Evolutionary conservation across 2,888 invertebrate species (phyloP).

Genomic region (Willowsia nigromaculata): DNA sequence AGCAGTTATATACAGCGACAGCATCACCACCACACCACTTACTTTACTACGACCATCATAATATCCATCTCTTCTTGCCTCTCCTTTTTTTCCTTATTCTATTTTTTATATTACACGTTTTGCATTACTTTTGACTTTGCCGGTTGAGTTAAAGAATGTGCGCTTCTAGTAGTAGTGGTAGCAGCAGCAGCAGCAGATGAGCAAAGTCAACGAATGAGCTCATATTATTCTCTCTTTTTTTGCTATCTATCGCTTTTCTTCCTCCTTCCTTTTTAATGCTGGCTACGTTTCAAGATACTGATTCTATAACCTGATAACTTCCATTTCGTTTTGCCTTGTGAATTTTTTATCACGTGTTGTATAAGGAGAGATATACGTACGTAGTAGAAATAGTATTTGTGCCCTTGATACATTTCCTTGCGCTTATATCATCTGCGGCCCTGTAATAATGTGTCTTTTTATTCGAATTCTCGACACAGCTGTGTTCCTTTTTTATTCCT

Average conservation of each 20-base stretch:
- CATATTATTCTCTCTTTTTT: slow-evolving; percentile 11
- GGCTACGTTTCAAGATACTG: slow-evolving; percentile 63
- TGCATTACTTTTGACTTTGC: slow-evolving; percentile 3
- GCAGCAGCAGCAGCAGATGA: neutral
- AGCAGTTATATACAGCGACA: neutral
- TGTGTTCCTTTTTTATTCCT: slow-evolving; percentile 26
- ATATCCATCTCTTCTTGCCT: neutral
- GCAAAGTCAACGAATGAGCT: neutral
- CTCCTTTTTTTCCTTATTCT: slow-evolving; percentile 17
- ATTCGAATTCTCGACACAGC: slow-evolving; percentile 29
- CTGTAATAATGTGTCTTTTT: slow-evolving; percentile 12
- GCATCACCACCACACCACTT: neutral
- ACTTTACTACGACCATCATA: slow-evolving; percentile 13
- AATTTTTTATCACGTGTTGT: slow-evolving; percentile 60
- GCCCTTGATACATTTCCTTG: slow-evolving; percentile 57
- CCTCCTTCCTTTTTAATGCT: slow-evolving; percentile 54
- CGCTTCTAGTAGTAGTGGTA: neutral
- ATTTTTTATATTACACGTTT: slow-evolving; percentile 30
- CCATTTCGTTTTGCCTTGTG: slow-evolving; percentile 65
- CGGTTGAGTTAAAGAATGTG: neutral
- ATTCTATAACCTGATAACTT: slow-evolving; percentile 66
- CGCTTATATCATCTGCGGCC: neutral
- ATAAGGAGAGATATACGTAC: neutral
- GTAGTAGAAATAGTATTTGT: slow-evolving; percentile 8
- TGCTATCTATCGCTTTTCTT: slow-evolving; percentile 7